These are phyloP conservation scores for Philopedon plagiatum DNA, from an alignment of 2,888 invertebrate species.

Conservation along the genomic window DNA sequence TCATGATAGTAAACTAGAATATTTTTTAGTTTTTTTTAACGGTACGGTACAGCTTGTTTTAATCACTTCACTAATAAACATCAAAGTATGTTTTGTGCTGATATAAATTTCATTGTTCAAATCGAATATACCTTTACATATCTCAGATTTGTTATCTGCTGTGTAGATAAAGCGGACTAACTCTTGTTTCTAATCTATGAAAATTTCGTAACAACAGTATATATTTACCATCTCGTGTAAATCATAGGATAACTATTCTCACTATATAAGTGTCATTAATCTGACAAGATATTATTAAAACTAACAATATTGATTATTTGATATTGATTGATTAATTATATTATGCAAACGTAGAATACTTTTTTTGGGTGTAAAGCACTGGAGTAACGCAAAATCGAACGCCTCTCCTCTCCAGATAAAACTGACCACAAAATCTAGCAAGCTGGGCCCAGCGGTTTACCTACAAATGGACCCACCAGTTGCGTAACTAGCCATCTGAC, in stretches of 20 bases:
- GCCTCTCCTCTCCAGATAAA: too few relatives aligned
- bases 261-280: not conserved
- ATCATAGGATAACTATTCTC: not conserved
- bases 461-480: too few relatives aligned
- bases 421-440: too few relatives aligned
- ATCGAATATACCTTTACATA: not conserved
- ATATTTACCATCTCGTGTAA: not conserved
- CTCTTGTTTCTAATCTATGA: not conserved
- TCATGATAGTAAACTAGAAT: not conserved
- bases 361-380: too few relatives aligned
- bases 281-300: not conserved
- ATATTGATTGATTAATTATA: not conserved
- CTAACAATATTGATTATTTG: not conserved
- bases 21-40: not conserved
- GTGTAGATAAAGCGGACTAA: not conserved
- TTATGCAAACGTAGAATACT: too few relatives aligned
- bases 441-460: too few relatives aligned
- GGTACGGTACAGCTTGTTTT: too few relatives aligned
- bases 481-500: too few relatives aligned
- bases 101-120: not conserved
- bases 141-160: constrained; percentile 9
- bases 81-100: not conserved
- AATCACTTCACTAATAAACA: too few relatives aligned
- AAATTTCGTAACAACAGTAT: not conserved
- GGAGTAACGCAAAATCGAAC: too few relatives aligned